Conservation (phyloP, 1,140 invertebrate species). For the Ladona fulva region DNA sequence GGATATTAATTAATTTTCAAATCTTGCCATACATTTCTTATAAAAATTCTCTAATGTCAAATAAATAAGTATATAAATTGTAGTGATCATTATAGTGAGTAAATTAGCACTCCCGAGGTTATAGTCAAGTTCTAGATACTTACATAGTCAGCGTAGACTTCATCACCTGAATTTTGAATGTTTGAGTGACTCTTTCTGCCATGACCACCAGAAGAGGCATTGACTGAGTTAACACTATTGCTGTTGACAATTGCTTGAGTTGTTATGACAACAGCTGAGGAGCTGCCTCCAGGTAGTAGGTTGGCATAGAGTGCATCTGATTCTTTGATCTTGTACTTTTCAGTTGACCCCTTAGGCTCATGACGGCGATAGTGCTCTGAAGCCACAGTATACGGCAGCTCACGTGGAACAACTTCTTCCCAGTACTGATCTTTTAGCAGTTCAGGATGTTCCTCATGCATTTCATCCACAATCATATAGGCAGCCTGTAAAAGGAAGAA, state of each 20-base stretch:
- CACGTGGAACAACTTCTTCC: constrained; percentile 82
- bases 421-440: constrained; percentile 81
- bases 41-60: no score
- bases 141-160: constrained; percentile 74
- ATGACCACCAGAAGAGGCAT: not conserved
- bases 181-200: constrained; percentile 34
- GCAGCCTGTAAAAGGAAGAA: constrained; percentile 54
- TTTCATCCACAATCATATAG: constrained; percentile 85
- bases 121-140: constrained; percentile 34
- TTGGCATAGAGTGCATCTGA: constrained; percentile 74
- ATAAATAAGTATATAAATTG: no score
- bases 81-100: no score
- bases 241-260: not conserved
- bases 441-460: constrained; percentile 83
- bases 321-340: constrained; percentile 73
- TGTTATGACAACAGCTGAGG: constrained; percentile 28
- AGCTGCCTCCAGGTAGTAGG: constrained; percentile 38
- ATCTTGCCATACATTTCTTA: no score
- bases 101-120: no score
- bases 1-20: no score
- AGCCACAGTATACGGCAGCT: constrained; percentile 75
- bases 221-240: not conserved
- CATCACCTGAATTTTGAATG: constrained; percentile 47
- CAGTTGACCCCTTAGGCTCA: constrained; percentile 74
- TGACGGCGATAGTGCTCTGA: constrained; percentile 70